Evolutionary conservation across 2,797 vertebrate species (phyloP), one percentile per base, ranked within the genome.

Genomic region (Bufotes viridis): DNA sequence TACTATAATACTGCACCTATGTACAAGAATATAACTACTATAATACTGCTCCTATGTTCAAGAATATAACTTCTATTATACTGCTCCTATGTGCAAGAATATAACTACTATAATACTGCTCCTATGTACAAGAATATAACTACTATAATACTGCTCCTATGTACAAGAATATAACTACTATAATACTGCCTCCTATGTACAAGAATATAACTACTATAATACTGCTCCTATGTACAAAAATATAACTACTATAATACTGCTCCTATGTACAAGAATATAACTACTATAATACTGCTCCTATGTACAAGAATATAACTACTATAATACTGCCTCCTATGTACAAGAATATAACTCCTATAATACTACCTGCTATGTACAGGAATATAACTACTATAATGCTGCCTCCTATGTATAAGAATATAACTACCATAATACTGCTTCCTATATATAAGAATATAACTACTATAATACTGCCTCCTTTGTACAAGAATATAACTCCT

Each of bases 301-400:
- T 74, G 17, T 74, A 74, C 70, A 74, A 42, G 70, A 74, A 74
- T 74, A 74, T 42, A 74, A 74, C 70, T 74, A 10, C 70, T 70
- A 74, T 74, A 74, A 74, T 74, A 74, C 70, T 74, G 70, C 29
- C 65, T 4, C 70, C 70, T 74, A 49, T 74, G 7, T 74, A 74
- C 70, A 74, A 42, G 70, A 74, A 74, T 74, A 74, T 74, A 74
- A 42, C 29, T 74, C 49, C 70, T 74, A 74, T 74, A 74, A 74
- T 74, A 74, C 34, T 42, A 7, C 65, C 65, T 11, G 15, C 34
- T 74, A 34, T 70, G 18, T 70, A 74, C 70, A 74, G 20, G 70
- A 42, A 74, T 74, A 74, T 74, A 74, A 74, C 70, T 74, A 74
- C 70, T 70, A 70, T 70, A 70, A 74, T 74, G 49, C 29, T 49